These are phyloP conservation scores for Lasioglossum leucozonium DNA, from an alignment of 2,888 invertebrate genomes.

Conservation along the genomic window DNA sequence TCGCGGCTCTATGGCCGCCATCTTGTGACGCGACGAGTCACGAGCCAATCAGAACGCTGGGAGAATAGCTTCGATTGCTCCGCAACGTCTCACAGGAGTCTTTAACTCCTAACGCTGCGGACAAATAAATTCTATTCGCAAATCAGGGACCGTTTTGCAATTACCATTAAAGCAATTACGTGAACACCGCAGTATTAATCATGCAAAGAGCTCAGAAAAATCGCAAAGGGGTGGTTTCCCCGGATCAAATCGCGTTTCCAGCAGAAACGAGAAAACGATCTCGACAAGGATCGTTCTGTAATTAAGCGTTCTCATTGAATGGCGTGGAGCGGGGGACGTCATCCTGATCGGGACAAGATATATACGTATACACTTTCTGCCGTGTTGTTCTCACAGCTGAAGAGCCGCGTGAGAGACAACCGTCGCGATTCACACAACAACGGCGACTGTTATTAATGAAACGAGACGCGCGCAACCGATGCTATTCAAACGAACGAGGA, in stretches of 20 bases:
- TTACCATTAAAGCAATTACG: neutral
- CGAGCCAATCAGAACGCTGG: neutral
- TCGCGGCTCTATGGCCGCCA: neutral
- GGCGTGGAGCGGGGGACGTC: slow-evolving; percentile 55
- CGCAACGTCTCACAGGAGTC: neutral
- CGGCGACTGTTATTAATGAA: slow-evolving; percentile 75
- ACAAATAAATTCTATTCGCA: neutral
- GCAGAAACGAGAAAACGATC: slow-evolving; percentile 33
- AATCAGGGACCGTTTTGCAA: neutral
- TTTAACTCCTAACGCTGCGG: neutral
- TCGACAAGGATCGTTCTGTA: slow-evolving; percentile 38
- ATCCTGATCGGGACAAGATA: slow-evolving; percentile 54
- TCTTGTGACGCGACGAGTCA: neutral
- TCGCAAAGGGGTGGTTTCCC: neutral
- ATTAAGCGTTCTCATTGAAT: slow-evolving; percentile 59
- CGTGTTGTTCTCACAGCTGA: slow-evolving; percentile 45
- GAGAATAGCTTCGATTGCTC: neutral
- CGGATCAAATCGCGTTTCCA: slow-evolving; percentile 11
- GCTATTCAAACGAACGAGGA: slow-evolving; percentile 16
- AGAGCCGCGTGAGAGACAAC: slow-evolving; percentile 60
- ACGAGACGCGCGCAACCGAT: slow-evolving; percentile 62
- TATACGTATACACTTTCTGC: slow-evolving; percentile 21
- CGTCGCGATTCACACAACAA: slow-evolving; percentile 71
- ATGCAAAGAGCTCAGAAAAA: neutral
- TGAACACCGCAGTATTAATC: neutral